phyloP scores from a whole-genome alignment of 2,113 vertebrate species.

The Pangasianodon hypophthalmus region DNA sequence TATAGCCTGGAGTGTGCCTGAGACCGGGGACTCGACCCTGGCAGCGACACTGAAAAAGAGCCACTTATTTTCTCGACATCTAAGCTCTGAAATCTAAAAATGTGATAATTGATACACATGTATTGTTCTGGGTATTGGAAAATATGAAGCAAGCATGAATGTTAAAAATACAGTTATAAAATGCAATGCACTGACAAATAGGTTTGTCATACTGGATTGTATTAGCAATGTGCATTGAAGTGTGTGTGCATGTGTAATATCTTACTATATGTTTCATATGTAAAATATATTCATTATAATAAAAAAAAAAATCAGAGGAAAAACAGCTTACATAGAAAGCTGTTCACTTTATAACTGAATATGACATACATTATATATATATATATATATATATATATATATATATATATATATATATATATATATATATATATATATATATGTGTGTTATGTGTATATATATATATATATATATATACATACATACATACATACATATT shows the following conservation, averaged over 20 bases:
- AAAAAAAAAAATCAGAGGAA: neutral
- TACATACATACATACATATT: too few relatives aligned
- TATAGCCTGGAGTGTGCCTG: neutral
- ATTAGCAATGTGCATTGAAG: neutral
- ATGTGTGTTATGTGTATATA: too few relatives aligned
- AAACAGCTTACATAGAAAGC: too few relatives aligned
- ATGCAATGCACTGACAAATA: neutral
- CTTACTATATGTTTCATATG: neutral
- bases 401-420: too few relatives aligned
- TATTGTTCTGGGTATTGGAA: neutral
- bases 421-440: too few relatives aligned
- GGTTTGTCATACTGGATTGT: neutral
- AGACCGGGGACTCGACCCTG: neutral
- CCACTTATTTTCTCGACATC: neutral
- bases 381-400: too few relatives aligned
- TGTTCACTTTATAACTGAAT: too few relatives aligned
- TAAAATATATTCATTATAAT: neutral
- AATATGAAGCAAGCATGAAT: neutral
- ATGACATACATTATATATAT: too few relatives aligned
- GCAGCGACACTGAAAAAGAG: neutral
- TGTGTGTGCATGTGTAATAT: neutral
- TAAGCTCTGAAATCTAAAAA: neutral
- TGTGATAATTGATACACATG: neutral
- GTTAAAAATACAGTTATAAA: neutral
- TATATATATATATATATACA: too few relatives aligned